Base-by-base conservation (phyloP, 2,113 vertebrate genomes). In the Forbesichthys agassizii region DNA sequence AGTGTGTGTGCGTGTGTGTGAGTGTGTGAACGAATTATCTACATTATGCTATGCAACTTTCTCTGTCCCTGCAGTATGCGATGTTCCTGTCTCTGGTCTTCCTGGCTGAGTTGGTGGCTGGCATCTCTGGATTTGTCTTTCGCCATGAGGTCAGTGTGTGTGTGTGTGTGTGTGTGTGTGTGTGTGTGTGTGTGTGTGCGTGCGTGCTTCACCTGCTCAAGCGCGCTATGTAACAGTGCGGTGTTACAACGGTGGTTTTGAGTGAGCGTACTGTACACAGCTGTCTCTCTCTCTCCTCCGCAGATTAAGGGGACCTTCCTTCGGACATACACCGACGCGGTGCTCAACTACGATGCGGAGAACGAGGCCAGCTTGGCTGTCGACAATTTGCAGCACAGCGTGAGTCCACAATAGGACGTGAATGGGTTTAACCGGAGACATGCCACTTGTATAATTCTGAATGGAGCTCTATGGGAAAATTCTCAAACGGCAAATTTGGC, bases 11-110 rank as follows among this genome's bases (percentile, higher is more conserved):
- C 20, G 42, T 42, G n/a, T 11, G 57, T 33, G 18, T 9, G 56
- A 33, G 18, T 27, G 20, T 27, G 57, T 33, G 18, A 1, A 20
- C 33, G 33, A 10, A 9, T 36, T 27, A 33, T 10, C 20, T 9
- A 56, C 10, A 16, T 9, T 20, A 52, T 14, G 11, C 2, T 60
- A 78, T 78, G 76, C 73, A 80, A 79, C 78, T 48, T 5, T 56
- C 13, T 70, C 48, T 86, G 81, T 73, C 62, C 90, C 89, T 83
- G 42, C 75, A 99, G 98, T 99, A 99, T 84, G 97, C 96, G 85
- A 98, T 99, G 97, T 99, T 99, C 82, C 93, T 99, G 88, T 99
- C 97, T 14, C 92, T 99, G 88, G 96, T 99, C 84, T 99, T 99
- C 94, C 93, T 99, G 84, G 96, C 97, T 78, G 98, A 99, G 84